These are phyloP conservation scores for Valencia hispanica DNA, from an alignment of 2,797 vertebrate genomes.

Conservation along the genomic window DNA sequence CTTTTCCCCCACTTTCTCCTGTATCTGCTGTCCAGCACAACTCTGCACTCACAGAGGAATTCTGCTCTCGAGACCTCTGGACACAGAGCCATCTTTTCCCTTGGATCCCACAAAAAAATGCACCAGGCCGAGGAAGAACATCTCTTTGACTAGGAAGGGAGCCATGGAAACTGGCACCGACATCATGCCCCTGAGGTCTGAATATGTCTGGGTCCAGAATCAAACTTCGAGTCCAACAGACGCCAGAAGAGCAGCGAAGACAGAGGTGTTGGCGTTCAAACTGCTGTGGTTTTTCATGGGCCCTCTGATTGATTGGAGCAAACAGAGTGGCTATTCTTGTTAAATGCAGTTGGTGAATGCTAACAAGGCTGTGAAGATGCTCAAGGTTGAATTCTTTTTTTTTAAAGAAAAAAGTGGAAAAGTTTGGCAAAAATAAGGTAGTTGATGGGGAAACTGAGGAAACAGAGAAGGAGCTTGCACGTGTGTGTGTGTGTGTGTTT, in stretches of 20 bases:
- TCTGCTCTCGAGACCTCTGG: conserved; percentile 53
- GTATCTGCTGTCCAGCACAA: conserved; percentile 41
- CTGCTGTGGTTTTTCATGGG: conserved; percentile 50
- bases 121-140: conserved; percentile 53
- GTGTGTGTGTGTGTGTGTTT: not conserved
- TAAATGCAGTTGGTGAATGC: conserved; percentile 58
- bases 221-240: conserved; percentile 52
- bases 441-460: conserved; percentile 44
- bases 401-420: conserved; percentile 9
- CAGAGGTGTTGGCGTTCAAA: conserved; percentile 56
- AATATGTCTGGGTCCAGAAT: conserved; percentile 69
- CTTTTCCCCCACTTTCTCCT: conserved; percentile 18
- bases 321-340: conserved; percentile 72
- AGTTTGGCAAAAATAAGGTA: conserved; percentile 42
- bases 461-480: conserved; percentile 18
- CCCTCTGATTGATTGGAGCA: conserved; percentile 65
- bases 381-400: conserved; percentile 54
- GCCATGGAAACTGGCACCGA: conserved; percentile 74
- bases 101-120: conserved; percentile 44
- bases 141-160: conserved; percentile 61
- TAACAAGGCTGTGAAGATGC: conserved; percentile 67
- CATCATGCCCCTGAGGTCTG: conserved; percentile 66
- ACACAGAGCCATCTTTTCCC: conserved; percentile 78
- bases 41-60: conserved; percentile 51
- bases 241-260: conserved; percentile 54